Conservation (phyloP, 2,888 invertebrate genomes). For the Chrysolina oricalcia region DNA sequence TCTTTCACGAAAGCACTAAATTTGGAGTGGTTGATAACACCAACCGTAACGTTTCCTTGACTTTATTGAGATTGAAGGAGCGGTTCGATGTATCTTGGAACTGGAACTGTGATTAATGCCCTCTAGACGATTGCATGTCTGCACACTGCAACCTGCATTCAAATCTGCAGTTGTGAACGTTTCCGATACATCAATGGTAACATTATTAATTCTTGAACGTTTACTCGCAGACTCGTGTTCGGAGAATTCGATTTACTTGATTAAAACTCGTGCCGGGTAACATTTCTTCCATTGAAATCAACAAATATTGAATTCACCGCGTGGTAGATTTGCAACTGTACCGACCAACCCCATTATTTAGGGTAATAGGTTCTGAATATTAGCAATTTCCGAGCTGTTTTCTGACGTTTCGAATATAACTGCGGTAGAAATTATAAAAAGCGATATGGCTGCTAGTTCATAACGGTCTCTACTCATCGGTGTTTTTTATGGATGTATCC, state of each 20-base stretch:
- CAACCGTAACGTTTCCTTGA: neutral
- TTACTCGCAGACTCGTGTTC: neutral
- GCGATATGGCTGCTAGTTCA: no score
- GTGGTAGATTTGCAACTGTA: neutral
- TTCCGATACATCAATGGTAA: slow-evolving; percentile 8
- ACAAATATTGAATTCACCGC: neutral
- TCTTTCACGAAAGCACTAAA: neutral
- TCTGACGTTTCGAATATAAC: no score
- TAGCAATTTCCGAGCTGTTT: no score
- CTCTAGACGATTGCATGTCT: slow-evolving; percentile 32
- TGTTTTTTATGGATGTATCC: no score
- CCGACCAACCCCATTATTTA: no score
- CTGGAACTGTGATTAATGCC: slow-evolving; percentile 31
- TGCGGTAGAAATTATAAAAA: no score
- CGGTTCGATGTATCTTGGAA: slow-evolving; percentile 8
- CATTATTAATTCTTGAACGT: slow-evolving; percentile 25
- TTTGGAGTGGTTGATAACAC: neutral
- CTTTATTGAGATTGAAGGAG: slow-evolving; percentile 23
- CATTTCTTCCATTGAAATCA: neutral
- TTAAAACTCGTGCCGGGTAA: neutral
- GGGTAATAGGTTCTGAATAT: no score
- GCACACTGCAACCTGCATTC: slow-evolving; percentile 28
- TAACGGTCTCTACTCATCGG: no score
- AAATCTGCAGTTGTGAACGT: slow-evolving; percentile 21
- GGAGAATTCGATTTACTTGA: slow-evolving; percentile 2